Evolutionary conservation across 64 coral and sea anemone genomes (phyloP), one percentile per base, ranked within the genome.

Genomic region (Pachyseris speciosa): DNA sequence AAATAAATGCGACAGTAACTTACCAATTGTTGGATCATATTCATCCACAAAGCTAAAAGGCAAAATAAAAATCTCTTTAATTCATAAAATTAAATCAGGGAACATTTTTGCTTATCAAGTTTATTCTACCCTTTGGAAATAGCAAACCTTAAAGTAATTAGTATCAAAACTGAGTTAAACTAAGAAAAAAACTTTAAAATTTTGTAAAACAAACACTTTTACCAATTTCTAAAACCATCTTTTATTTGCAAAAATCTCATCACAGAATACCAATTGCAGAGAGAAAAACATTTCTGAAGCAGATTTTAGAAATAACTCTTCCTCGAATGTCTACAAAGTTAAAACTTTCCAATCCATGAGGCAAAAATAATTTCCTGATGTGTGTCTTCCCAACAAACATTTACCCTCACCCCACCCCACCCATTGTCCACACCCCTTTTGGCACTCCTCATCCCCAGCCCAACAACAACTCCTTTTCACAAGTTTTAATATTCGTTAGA

Each of bases 11-110:
- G 12, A 45, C n/a, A 48, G 8, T n/a, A 45, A 28, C 97, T 90
- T 87, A 95, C 97, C 97, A 80, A 99, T 99, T 36, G 97, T 99
- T 30, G 97, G 97, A 74, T 99, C 97, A 75, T 99, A 99, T 91
- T 99, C 97, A 87, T 99, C 97, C 6, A 99, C 97, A 87, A 99
- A 99, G 84, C 97, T 99, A 68, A 65, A 93, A 86, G 13, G 30
- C 72, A 92, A 86, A 87, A 73, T 43, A 72, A 72, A 55, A 10
- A 9, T 36, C 29, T 2, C 13, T 20, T 32, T n/a, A 33, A 71
- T 71, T 15, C 15, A 67, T 27, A 67, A 67, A 1, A 67, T 33
- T 28, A 34, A 26, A 33, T 9, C 33, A 30, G 28, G 11, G 27
- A 1, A 9, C 64, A 9, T 22, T 25, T 63, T 28, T 64, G 52